Base-by-base conservation (phyloP, 2,888 invertebrate genomes). In the Meghimatium bilineatum region DNA sequence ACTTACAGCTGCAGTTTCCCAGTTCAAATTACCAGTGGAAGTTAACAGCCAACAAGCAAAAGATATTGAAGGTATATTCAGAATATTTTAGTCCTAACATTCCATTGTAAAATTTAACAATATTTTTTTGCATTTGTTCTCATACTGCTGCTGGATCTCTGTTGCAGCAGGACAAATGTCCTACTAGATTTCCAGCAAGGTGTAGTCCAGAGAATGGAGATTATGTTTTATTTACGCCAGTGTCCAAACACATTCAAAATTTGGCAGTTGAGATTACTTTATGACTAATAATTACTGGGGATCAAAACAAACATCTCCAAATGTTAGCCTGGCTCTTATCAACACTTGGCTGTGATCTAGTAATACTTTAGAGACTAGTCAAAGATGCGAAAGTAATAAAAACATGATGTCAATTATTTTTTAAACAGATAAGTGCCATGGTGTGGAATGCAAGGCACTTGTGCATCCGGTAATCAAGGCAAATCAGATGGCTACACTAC, bases 401-500 rank as follows among this genome's bases (percentile, higher is more conserved):
- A 49, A 71, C 34, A 80, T 52, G n/a, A n/a, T n/a, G n/a, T n/a
- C n/a, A n/a, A n/a, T 71, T 66, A 38, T 36, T 36, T 38, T 38
- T 8, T 66, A 26, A 63, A 78, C 69, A 84, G 84, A 71, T 29
- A 63, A n/a, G 26, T 84, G 84, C 67, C 52, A 56, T 52, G 49
- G 63, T 52, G 74, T 80, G 34, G 49, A 56, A 26, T 84, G 84
- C 76, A 71, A 71, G 52, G 17, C 63, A 10, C 49, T 66, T 29
- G 60, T 26, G 23, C 38, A 36, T 14, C 84, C 84, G 36, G 34
- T 34, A 17, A 34, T 84, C 29, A 67, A 75, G 32, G 69, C 23
- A 80, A 80, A 80, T 34, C 66, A 80, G 32, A 80, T 75, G 20
- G 75, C 75, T 14, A 76, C 66, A 49, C 56, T 84, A 2, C 75